phyloP scores from a whole-genome alignment of 2,888 invertebrate genomes.

The Stegophylla sp. region DNA sequence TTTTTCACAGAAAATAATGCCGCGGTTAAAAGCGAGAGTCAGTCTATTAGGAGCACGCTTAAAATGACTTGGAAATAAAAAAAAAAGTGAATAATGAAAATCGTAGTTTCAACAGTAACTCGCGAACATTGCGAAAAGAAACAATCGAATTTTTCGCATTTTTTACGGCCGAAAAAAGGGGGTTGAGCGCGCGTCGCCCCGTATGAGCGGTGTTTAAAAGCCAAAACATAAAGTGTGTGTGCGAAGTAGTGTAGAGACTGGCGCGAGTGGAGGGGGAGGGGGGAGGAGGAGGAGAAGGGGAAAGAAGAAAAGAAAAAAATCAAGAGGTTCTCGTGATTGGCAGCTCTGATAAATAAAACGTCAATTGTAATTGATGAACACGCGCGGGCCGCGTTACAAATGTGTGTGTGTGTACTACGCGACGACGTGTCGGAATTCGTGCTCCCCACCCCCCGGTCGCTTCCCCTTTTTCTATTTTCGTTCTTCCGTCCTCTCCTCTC shows the following conservation, averaged over 20 bases:
- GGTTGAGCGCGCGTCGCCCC: too few species aligned
- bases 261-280: background rate
- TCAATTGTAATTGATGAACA: conserved; percentile 56
- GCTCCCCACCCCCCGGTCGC: background rate
- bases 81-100: too few species aligned
- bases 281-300: too few species aligned
- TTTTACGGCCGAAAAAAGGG: too few species aligned
- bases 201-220: conserved; percentile 11
- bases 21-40: too few species aligned
- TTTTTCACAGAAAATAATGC: too few species aligned
- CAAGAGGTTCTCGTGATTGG: conserved; percentile 44
- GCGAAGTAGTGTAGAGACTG: conserved; percentile 31
- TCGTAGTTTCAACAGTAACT: too few species aligned
- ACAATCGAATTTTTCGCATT: too few species aligned
- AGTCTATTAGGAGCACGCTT: too few species aligned
- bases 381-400: conserved; percentile 43
- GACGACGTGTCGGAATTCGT: conserved; percentile 46
- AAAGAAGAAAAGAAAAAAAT: too few species aligned
- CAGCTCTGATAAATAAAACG: conserved; percentile 57
- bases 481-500: background rate
- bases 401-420: conserved; percentile 16
- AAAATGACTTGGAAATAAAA: too few species aligned
- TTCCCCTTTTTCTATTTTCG: background rate
- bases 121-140: too few species aligned
- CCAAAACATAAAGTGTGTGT: conserved; percentile 43